Base-by-base conservation (phyloP, 2,888 invertebrate genomes). In the Epinotia nisella region DNA sequence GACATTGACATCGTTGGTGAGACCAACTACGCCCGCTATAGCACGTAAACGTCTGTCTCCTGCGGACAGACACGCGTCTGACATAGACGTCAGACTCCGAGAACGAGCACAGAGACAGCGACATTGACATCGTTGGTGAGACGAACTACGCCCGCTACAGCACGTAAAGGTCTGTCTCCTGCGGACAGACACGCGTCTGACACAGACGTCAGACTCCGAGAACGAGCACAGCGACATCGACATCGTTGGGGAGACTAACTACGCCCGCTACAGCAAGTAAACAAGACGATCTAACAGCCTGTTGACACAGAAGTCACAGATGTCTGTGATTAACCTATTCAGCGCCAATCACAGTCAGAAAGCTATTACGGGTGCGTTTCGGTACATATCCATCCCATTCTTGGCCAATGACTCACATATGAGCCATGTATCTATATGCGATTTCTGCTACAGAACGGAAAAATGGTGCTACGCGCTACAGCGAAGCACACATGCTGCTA, bases 121-220 rank as follows among this genome's bases (percentile, higher is more conserved):
- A 56, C 5, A 17, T 19, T 19, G 55, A 15, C 58, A 39, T 39
- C 2, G 11, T 39, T 10, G 95, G 95, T 11, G 13, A 41, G 19
- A 61, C 29, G 41, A 61, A 61, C 41, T 41, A 19, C 29, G 10
- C 4, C 2, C 29, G 56, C n/a, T 15, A 58, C 24, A 15, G 21
- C 24, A 58, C 29, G 24, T 24, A 29, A 21, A 53, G 9, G 15
- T 49, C n/a, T 49, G 49, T 49, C 49, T 49, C 15, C 7, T 5
- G n/a, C 7, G 9, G 9, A n/a, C 13, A n/a, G n/a, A 55, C 10
- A 15, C 13, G 5, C 1, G 5, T 45, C 45, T 45, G 45, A 45
- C 45, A 45, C 13, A 45, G 3, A 17, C 2, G 15, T 29, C 29
- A 9, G 7, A n/a, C 1, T 15, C 15, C 24, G n/a, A n/a, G n/a